A percentile compares a stretch with the other conserved stretches of the same genome.
Conservation (phyloP, 2,113 vertebrate species). For the Chlamydotis undulata region DNA sequence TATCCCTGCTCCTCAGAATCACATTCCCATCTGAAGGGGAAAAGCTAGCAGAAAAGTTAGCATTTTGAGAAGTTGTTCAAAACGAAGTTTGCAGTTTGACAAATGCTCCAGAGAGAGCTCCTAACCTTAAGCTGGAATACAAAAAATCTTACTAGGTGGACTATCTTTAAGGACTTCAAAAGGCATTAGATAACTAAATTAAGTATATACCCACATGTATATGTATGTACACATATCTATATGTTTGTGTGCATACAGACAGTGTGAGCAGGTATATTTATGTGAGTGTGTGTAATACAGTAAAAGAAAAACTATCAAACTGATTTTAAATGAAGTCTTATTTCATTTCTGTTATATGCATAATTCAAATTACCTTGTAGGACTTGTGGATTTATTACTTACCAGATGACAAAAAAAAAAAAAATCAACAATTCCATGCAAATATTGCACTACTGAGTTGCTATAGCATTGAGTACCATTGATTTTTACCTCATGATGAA, state of each 20-base stretch:
- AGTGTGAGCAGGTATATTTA: not conserved
- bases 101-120: not conserved
- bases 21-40: not conserved
- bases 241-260: not conserved
- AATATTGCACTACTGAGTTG: not conserved
- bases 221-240: not conserved
- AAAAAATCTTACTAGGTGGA: not conserved
- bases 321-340: not conserved
- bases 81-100: not conserved
- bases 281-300: not conserved
- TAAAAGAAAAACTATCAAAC: not conserved
- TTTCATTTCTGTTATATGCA: not conserved
- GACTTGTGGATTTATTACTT: not conserved
- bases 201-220: not conserved
- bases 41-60: not conserved
- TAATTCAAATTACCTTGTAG: not conserved
- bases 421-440: not conserved
- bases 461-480: not conserved
- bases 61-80: not conserved
- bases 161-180: not conserved
- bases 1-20: not conserved
- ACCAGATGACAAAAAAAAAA: not conserved
- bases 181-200: not conserved
- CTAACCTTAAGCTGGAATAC: not conserved
- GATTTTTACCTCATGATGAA: constrained; percentile 4